A percentile compares a stretch with the other conserved stretches of the same genome.
Conservation (phyloP, 2,888 invertebrate species). For the Mesoligia furuncula region DNA sequence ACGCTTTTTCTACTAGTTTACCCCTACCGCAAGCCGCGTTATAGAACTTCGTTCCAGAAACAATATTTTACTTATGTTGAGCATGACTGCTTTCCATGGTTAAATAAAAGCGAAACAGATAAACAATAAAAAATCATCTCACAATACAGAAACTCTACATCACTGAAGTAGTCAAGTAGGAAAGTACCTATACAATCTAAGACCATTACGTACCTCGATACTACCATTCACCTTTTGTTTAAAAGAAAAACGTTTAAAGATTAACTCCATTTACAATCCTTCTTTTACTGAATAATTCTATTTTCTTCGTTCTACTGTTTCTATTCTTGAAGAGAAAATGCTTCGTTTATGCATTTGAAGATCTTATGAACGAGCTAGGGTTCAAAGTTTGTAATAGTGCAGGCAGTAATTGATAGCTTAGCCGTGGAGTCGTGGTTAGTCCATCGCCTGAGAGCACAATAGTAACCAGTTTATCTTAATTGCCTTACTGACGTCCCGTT, state of each 20-base stretch:
- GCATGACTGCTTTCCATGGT: not conserved
- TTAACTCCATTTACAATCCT: conserved; percentile 18
- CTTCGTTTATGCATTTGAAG: conserved; percentile 26
- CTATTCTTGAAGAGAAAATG: conserved; percentile 35
- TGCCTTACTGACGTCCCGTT: conserved; percentile 45
- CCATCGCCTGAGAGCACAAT: conserved; percentile 48
- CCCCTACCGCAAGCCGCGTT: no score
- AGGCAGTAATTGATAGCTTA: conserved; percentile 54
- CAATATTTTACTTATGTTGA: not conserved
- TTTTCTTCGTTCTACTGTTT: conserved; percentile 8
- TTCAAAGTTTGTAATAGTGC: conserved; percentile 40
- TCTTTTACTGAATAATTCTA: conserved; percentile 17
- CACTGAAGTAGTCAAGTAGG: not conserved
- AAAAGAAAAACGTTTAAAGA: conserved; percentile 35
- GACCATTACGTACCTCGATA: conserved; percentile 6
- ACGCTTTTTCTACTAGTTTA: no score
- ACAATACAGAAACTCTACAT: conserved; percentile 4
- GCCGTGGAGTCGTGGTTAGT: conserved; percentile 35
- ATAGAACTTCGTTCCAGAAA: no score
- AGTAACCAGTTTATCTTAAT: conserved; percentile 60
- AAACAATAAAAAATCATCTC: conserved; percentile 23
- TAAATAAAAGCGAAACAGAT: not conserved
- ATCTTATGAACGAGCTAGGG: conserved; percentile 27
- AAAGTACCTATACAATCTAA: not conserved
- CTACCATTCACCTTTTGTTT: conserved; percentile 26